Base-by-base conservation (phyloP, 1,140 invertebrate species). In the Panagrolaimus sp. region DNA sequence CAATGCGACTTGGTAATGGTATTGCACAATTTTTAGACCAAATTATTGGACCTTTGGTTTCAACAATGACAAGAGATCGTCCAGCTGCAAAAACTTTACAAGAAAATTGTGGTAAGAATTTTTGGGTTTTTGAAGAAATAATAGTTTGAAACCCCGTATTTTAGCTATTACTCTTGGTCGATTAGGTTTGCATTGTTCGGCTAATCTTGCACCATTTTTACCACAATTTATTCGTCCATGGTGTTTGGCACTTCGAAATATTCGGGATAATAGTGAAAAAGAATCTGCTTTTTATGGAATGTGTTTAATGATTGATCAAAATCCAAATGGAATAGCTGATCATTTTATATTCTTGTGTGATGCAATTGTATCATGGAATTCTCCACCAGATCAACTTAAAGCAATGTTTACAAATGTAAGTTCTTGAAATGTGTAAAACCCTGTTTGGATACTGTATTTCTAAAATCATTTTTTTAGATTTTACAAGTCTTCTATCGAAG, bases 101-200 rank as follows among this genome's bases (percentile, higher is more conserved):
- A 72, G 96, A 99, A 88, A 99, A 99, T 86, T 98, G 96, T 86
- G 95, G 95, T 98, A 85, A 86, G 86, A n/a, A n/a, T n/a, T n/a
- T n/a, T n/a, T n/a, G n/a, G n/a, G n/a, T n/a, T n/a, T n/a, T n/a
- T n/a, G n/a, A n/a, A n/a, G n/a, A n/a, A n/a, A n/a, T n/a, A n/a
- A n/a, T n/a, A n/a, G n/a, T n/a, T n/a, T n/a, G n/a, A n/a, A n/a
- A n/a, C n/a, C n/a, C n/a, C n/a, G 47, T 67, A 71, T 72, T 81
- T 67, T 91, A 98, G 96, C 96, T 88, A 98, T 99, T 88, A 98
- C 96, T 89, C 96, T 99, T 89, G 96, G 96, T 90, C 93, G 96
- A 87, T 92, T 99, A 89, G 96, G 96, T 90, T 94, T 91, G 90
- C 94, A 96, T 88, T 98, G 95, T 89, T 93, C 95, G 86, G 91